phyloP scores from a whole-genome alignment of 2,113 vertebrate genomes.

The Accipiter virgatus region DNA sequence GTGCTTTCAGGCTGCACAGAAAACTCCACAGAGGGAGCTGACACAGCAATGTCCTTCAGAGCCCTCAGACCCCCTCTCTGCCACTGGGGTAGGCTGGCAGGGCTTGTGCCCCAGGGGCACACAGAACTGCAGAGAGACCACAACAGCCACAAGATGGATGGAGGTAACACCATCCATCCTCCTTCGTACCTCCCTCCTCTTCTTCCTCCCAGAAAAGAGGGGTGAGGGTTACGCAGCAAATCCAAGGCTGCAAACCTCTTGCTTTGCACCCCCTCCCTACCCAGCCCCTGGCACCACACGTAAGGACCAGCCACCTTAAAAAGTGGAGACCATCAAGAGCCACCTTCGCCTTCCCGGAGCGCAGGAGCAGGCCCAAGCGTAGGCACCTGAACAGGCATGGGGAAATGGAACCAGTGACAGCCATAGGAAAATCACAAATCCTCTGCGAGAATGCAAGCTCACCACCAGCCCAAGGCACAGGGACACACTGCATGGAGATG shows the following conservation, averaged over 20 bases:
- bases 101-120: too few species aligned
- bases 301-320: neutral
- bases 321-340: neutral
- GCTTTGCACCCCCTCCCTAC: neutral
- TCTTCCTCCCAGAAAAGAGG: neutral
- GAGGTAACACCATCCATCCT: neutral
- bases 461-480: neutral
- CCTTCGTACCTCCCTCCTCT: neutral
- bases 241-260: neutral
- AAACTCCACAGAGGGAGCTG: neutral
- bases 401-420: neutral
- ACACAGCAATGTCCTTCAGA: neutral
- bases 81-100: accelerated
- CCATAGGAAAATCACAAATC: neutral
- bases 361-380: neutral
- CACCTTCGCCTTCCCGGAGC: neutral
- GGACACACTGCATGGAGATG: accelerated
- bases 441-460: neutral
- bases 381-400: accelerated
- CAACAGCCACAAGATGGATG: accelerated
- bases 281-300: accelerated
- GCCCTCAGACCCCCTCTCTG: neutral
- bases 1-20: accelerated
- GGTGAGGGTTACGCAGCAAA: accelerated
- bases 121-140: neutral